Evolutionary conservation across 2,888 invertebrate species (phyloP), one percentile per base, ranked within the genome.

Genomic region (Didymodactylos carnosus): DNA sequence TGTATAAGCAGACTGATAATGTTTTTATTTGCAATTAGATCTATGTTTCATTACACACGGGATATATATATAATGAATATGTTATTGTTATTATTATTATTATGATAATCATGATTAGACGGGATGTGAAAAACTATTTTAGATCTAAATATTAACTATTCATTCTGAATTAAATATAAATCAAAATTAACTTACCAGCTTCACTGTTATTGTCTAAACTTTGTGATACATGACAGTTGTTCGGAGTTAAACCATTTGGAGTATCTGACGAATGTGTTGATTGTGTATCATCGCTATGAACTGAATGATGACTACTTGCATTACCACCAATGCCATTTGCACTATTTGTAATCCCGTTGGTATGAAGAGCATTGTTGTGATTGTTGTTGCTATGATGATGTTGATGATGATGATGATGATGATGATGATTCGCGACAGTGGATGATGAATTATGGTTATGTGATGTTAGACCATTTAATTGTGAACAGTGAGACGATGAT

Each of bases 121-220:
- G 19, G n/a, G 25, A 62, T 62, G 62, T 35, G 62, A 62, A 35
- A 62, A 49, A n/a, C 70, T 74, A 39, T 74, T 75, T 76, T 70
- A 62, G 53, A 75, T n/a, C n/a, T n/a, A n/a, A n/a, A n/a, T n/a
- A n/a, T n/a, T n/a, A n/a, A n/a, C n/a, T n/a, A n/a, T n/a, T n/a
- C n/a, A n/a, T n/a, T n/a, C n/a, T n/a, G n/a, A n/a, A n/a, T n/a
- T n/a, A 46, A n/a, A 46, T 23, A 46, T 7, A 19, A n/a, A 23
- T 49, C 76, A 76, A 69, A 72, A 72, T 75, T n/a, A 29, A 76
- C 78, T 73, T 43, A 79, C 80, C 80, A 69, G 78, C 77, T 77
- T 80, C 80, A 39, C 79, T 79, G 53, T 79, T 77, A 70, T 77
- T 77, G 75, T 80, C 80, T 70, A 78, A 72, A 72, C 51, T 49